Evolutionary conservation across 2,888 invertebrate genomes (phyloP).

Genomic region (Creontiades dilutus): DNA sequence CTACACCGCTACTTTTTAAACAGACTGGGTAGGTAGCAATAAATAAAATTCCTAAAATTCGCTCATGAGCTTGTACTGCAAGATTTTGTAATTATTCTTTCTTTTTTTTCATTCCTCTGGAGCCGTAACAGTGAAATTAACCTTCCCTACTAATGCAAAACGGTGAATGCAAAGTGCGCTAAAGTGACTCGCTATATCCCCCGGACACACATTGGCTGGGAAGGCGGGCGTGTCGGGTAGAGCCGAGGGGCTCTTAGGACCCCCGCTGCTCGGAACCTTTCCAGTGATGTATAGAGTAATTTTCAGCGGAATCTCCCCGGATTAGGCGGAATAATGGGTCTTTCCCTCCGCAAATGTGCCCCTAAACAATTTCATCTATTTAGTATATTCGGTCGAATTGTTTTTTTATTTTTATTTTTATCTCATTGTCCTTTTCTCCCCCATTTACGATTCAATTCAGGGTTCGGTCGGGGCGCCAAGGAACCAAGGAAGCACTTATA

Average conservation of each 20-base stretch:
- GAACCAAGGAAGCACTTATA: too few relatives aligned
- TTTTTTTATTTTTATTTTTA: constrained; percentile 37
- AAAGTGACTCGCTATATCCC: constrained; percentile 28
- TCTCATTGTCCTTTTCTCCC: constrained; percentile 24
- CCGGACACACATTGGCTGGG: constrained; percentile 24
- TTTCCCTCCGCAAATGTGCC: constrained; percentile 65
- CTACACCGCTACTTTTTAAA: too few relatives aligned
- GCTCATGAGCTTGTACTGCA: not conserved
- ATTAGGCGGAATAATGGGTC: constrained; percentile 71
- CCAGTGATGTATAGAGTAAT: constrained; percentile 72
- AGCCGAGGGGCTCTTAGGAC: constrained; percentile 7
- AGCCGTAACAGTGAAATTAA: not conserved
- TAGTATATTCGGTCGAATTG: constrained; percentile 66
- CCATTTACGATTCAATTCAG: constrained; percentile 45
- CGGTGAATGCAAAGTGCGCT: constrained; percentile 19
- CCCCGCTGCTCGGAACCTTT: constrained; percentile 49
- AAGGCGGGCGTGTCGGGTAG: constrained; percentile 20
- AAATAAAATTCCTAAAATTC: too few relatives aligned
- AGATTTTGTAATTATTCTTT: not conserved
- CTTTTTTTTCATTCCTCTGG: not conserved
- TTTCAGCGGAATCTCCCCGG: constrained; percentile 70
- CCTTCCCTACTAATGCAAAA: constrained; percentile 30
- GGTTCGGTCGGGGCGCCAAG: not conserved
- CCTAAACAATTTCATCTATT: constrained; percentile 71
- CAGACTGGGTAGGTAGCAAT: too few relatives aligned